Evolutionary conservation across 2,797 vertebrate genomes (phyloP), one percentile per base, ranked within the genome.

Genomic region (Acipenser transmontanus): DNA sequence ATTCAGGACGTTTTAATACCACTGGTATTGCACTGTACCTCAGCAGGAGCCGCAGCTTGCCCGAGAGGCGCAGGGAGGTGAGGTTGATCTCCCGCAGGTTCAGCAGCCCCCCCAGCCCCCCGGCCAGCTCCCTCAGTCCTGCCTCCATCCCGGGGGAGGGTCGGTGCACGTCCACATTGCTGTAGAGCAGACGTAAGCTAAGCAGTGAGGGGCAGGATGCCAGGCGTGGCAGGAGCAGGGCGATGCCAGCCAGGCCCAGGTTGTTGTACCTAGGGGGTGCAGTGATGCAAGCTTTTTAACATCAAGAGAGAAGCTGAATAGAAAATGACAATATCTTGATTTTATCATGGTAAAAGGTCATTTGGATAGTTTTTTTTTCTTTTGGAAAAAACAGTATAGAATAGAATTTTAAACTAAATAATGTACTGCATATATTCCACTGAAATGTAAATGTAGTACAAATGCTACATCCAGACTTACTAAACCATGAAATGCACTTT

Each of bases 131-230:
- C 49, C 74, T 81, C 69, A 96, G 77, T 1, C 85, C 83, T 49
- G 86, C 85, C 8, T 93, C 86, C 1, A 87, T 86, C 1, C 82
- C 90, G 0, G 83, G 68, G 0, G 78, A 74, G 2, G 82, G 77
- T 51, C 90, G 81, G 8, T 88, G 81, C 0, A 93, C 81, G 8
- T 98, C 93, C 1, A 96, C 77, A 20, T 97, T 95, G 68, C 93
- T 96, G 69, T 95, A 96, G 70, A 93, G 93, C 57, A 98, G 75
- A 13, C 89, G 86, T 11, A 98, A 89, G 67, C 94, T 93, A 17
- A 77, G 78, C 49, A 98, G 83, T 0, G 75, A 63, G 1, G 86
- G 80, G 69, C 95, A 97, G 0, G 78, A 72, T 17, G 86, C 78
- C 56, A 97, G 86, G 1, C 84, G 80, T 0, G 93, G 94, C 60